Evolutionary conservation across 2,888 invertebrate species (phyloP), one percentile per base, ranked within the genome.

Genomic region (Arctia plantaginis): DNA sequence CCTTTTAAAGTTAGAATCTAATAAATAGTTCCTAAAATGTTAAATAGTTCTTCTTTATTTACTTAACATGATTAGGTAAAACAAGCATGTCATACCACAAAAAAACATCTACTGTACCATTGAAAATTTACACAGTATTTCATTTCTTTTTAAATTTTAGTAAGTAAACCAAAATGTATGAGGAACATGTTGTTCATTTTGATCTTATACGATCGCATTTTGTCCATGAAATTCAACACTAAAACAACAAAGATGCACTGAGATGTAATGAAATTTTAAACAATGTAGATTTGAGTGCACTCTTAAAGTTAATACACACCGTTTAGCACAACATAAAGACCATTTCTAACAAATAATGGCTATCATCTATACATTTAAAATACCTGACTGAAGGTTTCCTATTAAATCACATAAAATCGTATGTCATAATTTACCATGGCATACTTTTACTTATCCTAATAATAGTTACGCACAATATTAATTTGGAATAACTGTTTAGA

Each of bases 221-320:
- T 41, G 27, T 33, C n/a, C 33, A n/a, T 41, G 23, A 59, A 23
- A 39, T 3, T 23, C 33, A 67, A 51, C 35, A 72, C 35, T 51
- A 39, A 66, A 72, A 44, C 72, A 62, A 72, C 67, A 72, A 72
- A 67, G 72, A 67, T 62, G 68, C 33, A 6, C 39, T 35, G 68
- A 72, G 18, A 30, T 35, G 62, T 68, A 67, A 72, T 72, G 20
- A 47, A 68, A 68, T 62, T 41, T 68, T 64, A 35, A 62, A 72
- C 72, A 72, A 64, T 72, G 72, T 72, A 68, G 18, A 47, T 72
- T 72, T 67, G 64, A 66, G 33, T 13, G n/a, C 44, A 47, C 33
- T 27, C 44, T 68, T 62, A 4, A n/a, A 62, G 8, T 65, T 44
- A 67, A 66, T 72, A 67, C 55, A 67, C 13, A n/a, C 47, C 72